These are phyloP conservation scores for Drosophila tripunctata DNA, from an alignment of 2,888 invertebrate genomes.

Conservation along the genomic window DNA sequence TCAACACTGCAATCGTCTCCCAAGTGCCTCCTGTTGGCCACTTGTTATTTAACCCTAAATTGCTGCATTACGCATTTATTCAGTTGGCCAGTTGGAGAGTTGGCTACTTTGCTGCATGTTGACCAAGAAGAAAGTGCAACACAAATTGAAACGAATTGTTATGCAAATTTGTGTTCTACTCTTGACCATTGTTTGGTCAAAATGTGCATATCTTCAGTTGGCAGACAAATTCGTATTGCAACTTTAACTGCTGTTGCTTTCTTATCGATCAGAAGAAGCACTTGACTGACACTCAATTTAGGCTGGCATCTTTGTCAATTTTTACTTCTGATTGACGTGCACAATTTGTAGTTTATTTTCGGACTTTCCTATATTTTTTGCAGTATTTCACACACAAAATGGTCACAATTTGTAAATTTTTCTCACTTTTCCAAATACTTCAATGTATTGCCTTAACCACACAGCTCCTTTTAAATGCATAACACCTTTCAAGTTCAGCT, in stretches of 20 bases:
- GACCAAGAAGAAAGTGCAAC: slow-evolving; percentile 39
- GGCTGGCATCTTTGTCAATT: slow-evolving; percentile 20
- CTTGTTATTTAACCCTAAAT: slow-evolving; percentile 58
- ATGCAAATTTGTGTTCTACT: slow-evolving; percentile 55
- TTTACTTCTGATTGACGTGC: slow-evolving; percentile 28
- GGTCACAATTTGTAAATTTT: no score
- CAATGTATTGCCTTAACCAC: slow-evolving; percentile 17
- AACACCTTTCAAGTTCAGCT: no score
- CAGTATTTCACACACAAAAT: slow-evolving; percentile 12
- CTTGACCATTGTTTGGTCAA: slow-evolving; percentile 15
- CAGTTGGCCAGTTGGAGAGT: slow-evolving; percentile 20
- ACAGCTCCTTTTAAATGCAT: slow-evolving; percentile 2
- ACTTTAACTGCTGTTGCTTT: background rate
- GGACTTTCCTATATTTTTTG: slow-evolving; percentile 3
- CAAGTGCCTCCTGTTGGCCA: slow-evolving; percentile 15
- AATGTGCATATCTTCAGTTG: background rate
- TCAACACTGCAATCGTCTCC: slow-evolving; percentile 10
- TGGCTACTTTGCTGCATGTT: background rate
- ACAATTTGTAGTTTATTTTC: slow-evolving; percentile 44
- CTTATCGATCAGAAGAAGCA: slow-evolving; percentile 26
- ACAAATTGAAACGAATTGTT: slow-evolving; percentile 65
- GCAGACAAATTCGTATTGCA: background rate
- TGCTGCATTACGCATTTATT: slow-evolving; percentile 58
- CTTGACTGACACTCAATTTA: slow-evolving; percentile 61
- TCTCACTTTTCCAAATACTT: slow-evolving; percentile 6